These are phyloP conservation scores for Caenorhabditis sp. DNA, from an alignment of 2,888 invertebrate genomes.

Conservation along the genomic window DNA sequence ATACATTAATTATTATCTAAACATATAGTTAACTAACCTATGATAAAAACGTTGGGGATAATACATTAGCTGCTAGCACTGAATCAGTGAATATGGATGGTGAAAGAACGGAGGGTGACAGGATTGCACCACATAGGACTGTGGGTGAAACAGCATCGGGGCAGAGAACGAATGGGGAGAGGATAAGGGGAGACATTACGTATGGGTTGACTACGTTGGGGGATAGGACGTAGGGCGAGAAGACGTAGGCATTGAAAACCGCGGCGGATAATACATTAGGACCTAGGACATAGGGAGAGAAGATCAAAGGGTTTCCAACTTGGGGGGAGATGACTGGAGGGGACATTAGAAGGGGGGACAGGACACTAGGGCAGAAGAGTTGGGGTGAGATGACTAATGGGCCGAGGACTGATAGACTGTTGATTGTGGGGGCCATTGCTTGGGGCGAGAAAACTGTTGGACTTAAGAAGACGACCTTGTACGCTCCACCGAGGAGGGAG, in stretches of 20 bases:
- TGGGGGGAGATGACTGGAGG: constrained; percentile 59
- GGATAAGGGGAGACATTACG: constrained; percentile 54
- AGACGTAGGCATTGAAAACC: constrained; percentile 62
- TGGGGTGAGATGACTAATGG: constrained; percentile 58
- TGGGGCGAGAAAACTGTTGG: constrained; percentile 47
- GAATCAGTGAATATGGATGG: constrained; percentile 60
- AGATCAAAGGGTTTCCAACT: constrained; percentile 51
- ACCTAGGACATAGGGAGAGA: constrained; percentile 54
- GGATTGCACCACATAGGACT: constrained; percentile 51
- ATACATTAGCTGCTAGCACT: constrained; percentile 50
- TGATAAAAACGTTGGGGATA: constrained; percentile 56
- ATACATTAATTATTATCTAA: not conserved
- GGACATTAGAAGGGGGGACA: constrained; percentile 50
- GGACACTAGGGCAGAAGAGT: constrained; percentile 56
- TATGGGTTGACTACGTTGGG: constrained; percentile 66
- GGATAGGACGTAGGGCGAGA: constrained; percentile 58
- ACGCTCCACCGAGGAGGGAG: constrained; percentile 20
- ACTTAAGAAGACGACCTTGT: constrained; percentile 31
- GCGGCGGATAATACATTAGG: constrained; percentile 61
- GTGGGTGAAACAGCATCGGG: constrained; percentile 59
- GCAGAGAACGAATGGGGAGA: constrained; percentile 51
- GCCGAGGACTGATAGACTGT: constrained; percentile 50
- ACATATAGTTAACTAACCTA: constrained; percentile 8
- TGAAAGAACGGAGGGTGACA: constrained; percentile 51
- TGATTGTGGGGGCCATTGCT: constrained; percentile 43